phyloP scores from a whole-genome alignment of 1,140 invertebrate genomes.

The Meloidogyne chitwoodi region DNA sequence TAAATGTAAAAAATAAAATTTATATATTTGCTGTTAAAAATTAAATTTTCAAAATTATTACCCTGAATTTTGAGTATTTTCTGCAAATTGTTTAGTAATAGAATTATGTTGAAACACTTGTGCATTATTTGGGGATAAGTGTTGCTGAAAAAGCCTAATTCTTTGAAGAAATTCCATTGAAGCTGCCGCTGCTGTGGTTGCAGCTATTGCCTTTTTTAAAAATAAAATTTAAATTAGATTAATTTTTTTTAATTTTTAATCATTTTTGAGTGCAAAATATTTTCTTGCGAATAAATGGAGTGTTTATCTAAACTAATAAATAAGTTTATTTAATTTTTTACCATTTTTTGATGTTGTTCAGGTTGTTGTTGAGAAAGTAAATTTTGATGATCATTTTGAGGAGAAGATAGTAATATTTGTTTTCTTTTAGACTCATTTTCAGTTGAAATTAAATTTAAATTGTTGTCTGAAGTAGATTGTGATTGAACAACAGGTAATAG shows the following conservation, averaged over 20 bases:
- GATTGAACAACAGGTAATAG: neutral
- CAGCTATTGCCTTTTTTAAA: neutral
- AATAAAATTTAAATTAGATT: neutral
- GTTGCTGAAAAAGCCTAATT: neutral
- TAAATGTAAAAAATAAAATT: no score
- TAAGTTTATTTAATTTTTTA: no score
- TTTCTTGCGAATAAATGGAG: no score
- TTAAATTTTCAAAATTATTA: neutral
- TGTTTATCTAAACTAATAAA: no score
- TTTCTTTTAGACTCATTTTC: neutral
- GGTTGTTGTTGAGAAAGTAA: neutral
- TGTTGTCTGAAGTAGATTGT: neutral
- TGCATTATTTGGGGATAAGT: neutral
- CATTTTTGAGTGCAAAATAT: no score
- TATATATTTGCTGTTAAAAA: neutral
- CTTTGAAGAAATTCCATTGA: constrained; percentile 1
- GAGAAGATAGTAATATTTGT: neutral
- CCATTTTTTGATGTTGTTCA: neutral
- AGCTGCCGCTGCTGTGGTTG: neutral
- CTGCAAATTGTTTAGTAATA: neutral
- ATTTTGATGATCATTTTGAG: neutral
- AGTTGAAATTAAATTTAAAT: neutral
- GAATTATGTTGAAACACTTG: neutral
- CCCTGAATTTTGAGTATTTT: neutral
- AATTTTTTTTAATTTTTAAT: no score